Base-by-base conservation (phyloP, 2,113 vertebrate genomes). In the Acrocephalus arundinaceus region DNA sequence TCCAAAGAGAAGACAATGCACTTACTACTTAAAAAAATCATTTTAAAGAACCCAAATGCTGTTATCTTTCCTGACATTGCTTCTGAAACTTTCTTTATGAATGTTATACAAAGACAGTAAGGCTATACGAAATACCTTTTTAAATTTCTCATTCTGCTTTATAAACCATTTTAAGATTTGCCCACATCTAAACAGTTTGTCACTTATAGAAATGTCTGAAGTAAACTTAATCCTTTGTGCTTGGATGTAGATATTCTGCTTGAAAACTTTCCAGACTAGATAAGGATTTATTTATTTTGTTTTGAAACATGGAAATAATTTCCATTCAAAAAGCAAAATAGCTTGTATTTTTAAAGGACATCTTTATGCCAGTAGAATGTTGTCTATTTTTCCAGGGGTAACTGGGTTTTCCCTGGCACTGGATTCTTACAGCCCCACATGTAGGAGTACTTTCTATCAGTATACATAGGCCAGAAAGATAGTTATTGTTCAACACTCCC, bases 291-390 rank as follows among this genome's bases (percentile, higher is more conserved):
- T 71, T 48, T 41, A 6, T 55, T 51, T 46, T 68, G 6, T 57
- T 77, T 70, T 79, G 33, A 25, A 13, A 58, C 1, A 5, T 1
- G 1, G 7, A 11, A 63, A 84, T n/a, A 0, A 1, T 59, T 27
- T 46, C 28, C 2, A 4, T 55, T 77, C 25, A 43, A 57, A 72
- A 87, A 54, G 3, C 4, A 59, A 86, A 79, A 49, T 49, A 45
- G 12, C 11, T 54, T 66, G 2, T 24, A 51, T 68, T 39, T 87
- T 24, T 74, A 35, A 85, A 92, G 10, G 16, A 18, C 18, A 81
- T 51, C 3, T 84, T 74, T 33, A 33, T 31, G 10, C 39, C 15
- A 37, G 10, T 35, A 63, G 27, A 81, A 81, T 67, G 48, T 22
- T 73, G 33, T 31, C 7, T 54, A 0, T 37, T 89, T 87, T 91